Evolutionary conservation across 92 coral and sea anemone genomes (phyloP), one percentile per base, ranked within the genome.

Genomic region (Phenganax subtilis): DNA sequence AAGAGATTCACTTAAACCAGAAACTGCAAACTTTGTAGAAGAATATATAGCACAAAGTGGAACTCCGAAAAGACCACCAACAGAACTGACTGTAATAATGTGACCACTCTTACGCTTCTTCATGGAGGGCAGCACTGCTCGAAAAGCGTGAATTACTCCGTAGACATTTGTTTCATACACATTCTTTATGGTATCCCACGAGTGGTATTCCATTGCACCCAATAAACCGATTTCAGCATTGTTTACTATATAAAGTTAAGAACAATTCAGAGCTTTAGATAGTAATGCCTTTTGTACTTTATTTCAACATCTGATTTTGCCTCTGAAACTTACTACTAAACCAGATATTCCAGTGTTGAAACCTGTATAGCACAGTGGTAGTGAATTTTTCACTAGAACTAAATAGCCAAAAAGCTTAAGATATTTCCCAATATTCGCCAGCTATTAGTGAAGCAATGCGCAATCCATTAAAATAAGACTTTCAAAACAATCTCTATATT

Each of bases 11-110:
- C 91, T 88, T 80, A 93, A 79, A 6, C 97, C 97, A 59, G 89
- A 92, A 55, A 93, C 85, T 8, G 97, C 97, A 83, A 89, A 93
- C 91, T 89, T 93, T 15, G 97, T 78, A 31, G 97, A 88, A 68
- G 90, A 89, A 85, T 90, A 93, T 12, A 93, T 86, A 51, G 88
- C 92, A 80, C 76, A 85, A 69, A 93, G 89, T 10, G 96, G 97
- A 10, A 84, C 87, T 14, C 96, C 92, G 47, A 83, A 81, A 28
- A 93, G 80, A 0, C 97, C 97, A 29, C 71, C 90, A 75, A 91
- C 77, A 69, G 92, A 85, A 77, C 91, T 89, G 67, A 93, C 74
- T 62, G 89, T 93, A 11, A 93, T 87, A 52, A 93, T 90, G 71
- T 84, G 97, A 52, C 97, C 97, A 51, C 76, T 67, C 82, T 66